Conservation (phyloP, 2,888 invertebrate species). For the Cheiracanthium punctorium region DNA sequence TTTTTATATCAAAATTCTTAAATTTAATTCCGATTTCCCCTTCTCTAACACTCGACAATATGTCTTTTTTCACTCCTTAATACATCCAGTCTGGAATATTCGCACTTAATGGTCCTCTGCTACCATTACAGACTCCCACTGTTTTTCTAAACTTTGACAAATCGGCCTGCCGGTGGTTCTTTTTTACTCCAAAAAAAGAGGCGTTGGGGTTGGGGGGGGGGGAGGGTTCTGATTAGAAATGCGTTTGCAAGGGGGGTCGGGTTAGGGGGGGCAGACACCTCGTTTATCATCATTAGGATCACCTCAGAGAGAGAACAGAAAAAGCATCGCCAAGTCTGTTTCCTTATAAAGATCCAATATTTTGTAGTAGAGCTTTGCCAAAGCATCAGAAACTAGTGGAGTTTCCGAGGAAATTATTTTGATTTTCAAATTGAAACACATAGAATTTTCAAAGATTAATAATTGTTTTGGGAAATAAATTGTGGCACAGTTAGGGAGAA, state of each 20-base stretch:
- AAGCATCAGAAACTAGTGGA: background rate
- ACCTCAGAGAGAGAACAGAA: conserved; percentile 25
- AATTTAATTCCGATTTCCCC: conserved; percentile 39
- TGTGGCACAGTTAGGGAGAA: too few species aligned
- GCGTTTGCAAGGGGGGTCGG: conserved; percentile 24
- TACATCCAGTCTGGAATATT: conserved; percentile 16
- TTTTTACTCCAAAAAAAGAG: background rate
- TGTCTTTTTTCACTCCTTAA: conserved; percentile 10
- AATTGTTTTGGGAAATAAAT: background rate
- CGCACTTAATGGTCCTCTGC: conserved; percentile 38
- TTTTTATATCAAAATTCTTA: conserved; percentile 3
- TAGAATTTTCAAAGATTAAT: conserved; percentile 23
- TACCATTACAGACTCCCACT: conserved; percentile 41
- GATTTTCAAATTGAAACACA: conserved; percentile 44
- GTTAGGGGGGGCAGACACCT: background rate
- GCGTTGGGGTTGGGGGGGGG: background rate
- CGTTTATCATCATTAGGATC: conserved; percentile 66
- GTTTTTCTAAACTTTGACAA: conserved; percentile 64
- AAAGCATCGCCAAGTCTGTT: conserved; percentile 27
- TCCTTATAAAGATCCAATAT: background rate
- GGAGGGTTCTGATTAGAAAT: conserved; percentile 40
- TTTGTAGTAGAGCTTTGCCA: background rate
- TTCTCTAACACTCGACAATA: conserved; percentile 29
- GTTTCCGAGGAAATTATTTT: conserved; percentile 20
- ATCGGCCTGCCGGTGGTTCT: conserved; percentile 2